Evolutionary conservation across 2,113 vertebrate genomes (phyloP).

Genomic region (Stercorarius parasiticus): DNA sequence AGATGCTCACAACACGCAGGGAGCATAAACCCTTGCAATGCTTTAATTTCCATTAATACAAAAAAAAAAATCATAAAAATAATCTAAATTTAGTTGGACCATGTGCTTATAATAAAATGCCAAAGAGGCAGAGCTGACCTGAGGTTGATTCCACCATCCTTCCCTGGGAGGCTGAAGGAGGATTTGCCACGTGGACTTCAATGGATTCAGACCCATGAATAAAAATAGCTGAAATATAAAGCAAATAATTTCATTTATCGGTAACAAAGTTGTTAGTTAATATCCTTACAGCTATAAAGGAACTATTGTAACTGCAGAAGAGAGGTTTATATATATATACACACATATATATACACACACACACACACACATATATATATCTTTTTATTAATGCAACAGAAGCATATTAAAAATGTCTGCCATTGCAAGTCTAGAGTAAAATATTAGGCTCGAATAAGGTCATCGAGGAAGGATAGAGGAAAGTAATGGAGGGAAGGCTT

Average conservation of each 20-base stretch:
- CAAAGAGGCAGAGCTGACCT: not conserved
- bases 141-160: not conserved
- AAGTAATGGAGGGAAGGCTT: not conserved
- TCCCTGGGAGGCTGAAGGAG: not conserved
- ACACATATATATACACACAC: no score
- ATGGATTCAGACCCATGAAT: not conserved
- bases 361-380: not conserved
- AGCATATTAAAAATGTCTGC: constrained; percentile 12
- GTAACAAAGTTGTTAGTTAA: not conserved
- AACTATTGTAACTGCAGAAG: not conserved
- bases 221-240: not conserved
- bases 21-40: not conserved
- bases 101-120: not conserved
- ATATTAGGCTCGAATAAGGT: not conserved
- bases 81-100: not conserved
- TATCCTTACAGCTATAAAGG: not conserved
- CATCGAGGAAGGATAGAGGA: not conserved
- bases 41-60: not conserved
- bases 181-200: not conserved
- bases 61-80: not conserved
- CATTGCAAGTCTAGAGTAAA: not conserved
- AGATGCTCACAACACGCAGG: not conserved
- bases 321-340: not conserved
- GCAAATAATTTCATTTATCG: not conserved
- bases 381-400: constrained; percentile 33